Evolutionary conservation across 2,888 invertebrate genomes (phyloP).

Genomic region (Unio pictorum): DNA sequence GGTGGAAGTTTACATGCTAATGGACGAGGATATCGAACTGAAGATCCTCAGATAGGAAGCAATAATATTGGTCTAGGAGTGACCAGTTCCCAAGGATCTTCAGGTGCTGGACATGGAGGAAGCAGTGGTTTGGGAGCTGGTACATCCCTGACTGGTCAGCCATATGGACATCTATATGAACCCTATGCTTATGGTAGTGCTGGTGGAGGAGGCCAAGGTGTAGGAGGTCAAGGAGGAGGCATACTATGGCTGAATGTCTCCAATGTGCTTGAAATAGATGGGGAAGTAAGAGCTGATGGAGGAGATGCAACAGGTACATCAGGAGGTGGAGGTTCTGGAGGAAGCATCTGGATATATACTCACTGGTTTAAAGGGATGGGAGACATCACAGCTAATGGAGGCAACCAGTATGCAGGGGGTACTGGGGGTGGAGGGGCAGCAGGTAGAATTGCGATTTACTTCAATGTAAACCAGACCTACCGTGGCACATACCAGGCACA

Average conservation of each 20-base stretch:
- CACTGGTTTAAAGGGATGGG: constrained; percentile 49
- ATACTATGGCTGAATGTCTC: constrained; percentile 41
- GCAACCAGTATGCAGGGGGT: constrained; percentile 26
- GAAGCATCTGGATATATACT: constrained; percentile 46
- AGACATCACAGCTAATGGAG: constrained; percentile 56
- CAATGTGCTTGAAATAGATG: constrained; percentile 45
- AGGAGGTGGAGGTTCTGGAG: constrained; percentile 58
- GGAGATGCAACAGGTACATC: constrained; percentile 27
- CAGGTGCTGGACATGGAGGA: constrained; percentile 58
- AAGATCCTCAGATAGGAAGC: constrained; percentile 19
- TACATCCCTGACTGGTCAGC: constrained; percentile 44
- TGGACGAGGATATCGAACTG: constrained; percentile 42
- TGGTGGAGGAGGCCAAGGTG: constrained; percentile 43
- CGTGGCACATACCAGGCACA: constrained; percentile 49
- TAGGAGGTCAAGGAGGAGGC: constrained; percentile 53
- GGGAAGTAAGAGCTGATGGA: constrained; percentile 48
- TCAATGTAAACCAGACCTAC: constrained; percentile 51
- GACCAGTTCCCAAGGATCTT: constrained; percentile 40
- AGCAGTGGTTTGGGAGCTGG: constrained; percentile 52
- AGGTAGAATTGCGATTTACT: constrained; percentile 49
- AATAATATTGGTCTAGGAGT: constrained; percentile 45
- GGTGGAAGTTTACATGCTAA: constrained; percentile 51
- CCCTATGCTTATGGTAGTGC: constrained; percentile 50
- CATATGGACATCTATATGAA: constrained; percentile 55
- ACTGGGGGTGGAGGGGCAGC: constrained; percentile 55